Conservation (phyloP, 2,888 invertebrate genomes). For the Phalangium opilio region DNA sequence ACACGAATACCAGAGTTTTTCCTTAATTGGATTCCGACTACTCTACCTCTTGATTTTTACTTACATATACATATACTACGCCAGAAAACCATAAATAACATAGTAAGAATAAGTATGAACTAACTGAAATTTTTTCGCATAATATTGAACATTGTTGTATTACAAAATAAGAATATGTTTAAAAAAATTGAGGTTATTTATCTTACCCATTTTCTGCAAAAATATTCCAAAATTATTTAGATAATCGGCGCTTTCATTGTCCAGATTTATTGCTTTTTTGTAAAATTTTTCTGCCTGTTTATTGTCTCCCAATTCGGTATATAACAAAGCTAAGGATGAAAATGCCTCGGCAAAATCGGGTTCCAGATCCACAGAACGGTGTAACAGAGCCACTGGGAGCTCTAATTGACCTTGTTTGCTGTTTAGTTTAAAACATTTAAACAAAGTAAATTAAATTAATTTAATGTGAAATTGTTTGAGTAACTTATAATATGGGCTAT, state of each 20-base stretch:
- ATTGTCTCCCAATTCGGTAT: constrained; percentile 18
- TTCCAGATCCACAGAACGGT: constrained; percentile 21
- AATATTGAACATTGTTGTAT: too few relatives aligned
- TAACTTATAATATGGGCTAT: too few relatives aligned
- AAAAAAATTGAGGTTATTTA: too few relatives aligned
- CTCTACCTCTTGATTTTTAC: not conserved
- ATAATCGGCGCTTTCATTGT: constrained; percentile 25
- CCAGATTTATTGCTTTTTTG: constrained; percentile 18
- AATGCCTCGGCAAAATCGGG: constrained; percentile 23
- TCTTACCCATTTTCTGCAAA: constrained; percentile 26
- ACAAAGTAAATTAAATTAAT: too few relatives aligned
- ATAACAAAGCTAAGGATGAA: constrained; percentile 22
- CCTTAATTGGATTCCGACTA: not conserved
- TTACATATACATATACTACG: too few relatives aligned
- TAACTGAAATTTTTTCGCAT: too few relatives aligned
- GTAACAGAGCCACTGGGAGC: constrained; percentile 20
- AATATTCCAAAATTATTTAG: constrained; percentile 28
- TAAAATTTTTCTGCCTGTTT: constrained; percentile 22
- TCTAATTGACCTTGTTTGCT: constrained; percentile 21
- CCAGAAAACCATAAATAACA: too few relatives aligned
- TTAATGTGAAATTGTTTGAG: too few relatives aligned
- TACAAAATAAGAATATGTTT: not conserved
- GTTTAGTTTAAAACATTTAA: too few relatives aligned
- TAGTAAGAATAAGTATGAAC: too few relatives aligned
- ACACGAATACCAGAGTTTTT: not conserved